Evolutionary conservation across 2,797 vertebrate genomes (phyloP).

Genomic region (Mus minutoides): DNA sequence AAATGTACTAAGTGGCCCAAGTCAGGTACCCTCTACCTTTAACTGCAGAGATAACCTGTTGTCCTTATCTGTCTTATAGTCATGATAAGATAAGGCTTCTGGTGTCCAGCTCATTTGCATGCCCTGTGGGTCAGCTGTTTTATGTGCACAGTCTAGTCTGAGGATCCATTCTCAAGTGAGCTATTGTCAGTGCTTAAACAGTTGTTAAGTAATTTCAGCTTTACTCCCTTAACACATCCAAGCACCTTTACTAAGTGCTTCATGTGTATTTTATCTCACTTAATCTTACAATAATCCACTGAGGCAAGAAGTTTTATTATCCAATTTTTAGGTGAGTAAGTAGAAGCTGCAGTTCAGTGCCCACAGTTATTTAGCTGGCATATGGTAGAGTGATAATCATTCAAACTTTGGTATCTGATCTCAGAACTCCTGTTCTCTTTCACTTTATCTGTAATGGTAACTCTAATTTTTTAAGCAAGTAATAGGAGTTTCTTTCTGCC

Average conservation of each 20-base stretch:
- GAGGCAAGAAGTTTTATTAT: conserved; percentile 66
- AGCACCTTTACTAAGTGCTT: conserved; percentile 32
- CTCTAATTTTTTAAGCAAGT: conserved; percentile 41
- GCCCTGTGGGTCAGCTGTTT: not conserved
- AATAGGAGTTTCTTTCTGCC: not conserved
- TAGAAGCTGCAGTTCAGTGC: not conserved
- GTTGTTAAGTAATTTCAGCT: conserved; percentile 37
- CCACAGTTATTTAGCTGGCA: not conserved
- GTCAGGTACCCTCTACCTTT: not conserved
- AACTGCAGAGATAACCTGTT: not conserved
- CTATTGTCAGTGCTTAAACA: conserved; percentile 8
- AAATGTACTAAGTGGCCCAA: not conserved
- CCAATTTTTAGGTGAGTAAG: conserved; percentile 41
- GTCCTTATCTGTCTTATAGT: not conserved
- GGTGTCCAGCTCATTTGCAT: not conserved
- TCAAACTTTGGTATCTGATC: not conserved
- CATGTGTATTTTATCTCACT: conserved; percentile 54
- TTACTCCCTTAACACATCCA: not conserved
- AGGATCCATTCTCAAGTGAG: not conserved
- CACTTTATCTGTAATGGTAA: conserved; percentile 19
- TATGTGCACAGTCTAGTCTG: not conserved
- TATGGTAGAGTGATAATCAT: not conserved
- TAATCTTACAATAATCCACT: conserved; percentile 30
- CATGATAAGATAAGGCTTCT: not conserved
- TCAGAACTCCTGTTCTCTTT: conserved; percentile 33